These are phyloP conservation scores for Leuctra nigra DNA, from an alignment of 2,888 invertebrate genomes.

Conservation along the genomic window DNA sequence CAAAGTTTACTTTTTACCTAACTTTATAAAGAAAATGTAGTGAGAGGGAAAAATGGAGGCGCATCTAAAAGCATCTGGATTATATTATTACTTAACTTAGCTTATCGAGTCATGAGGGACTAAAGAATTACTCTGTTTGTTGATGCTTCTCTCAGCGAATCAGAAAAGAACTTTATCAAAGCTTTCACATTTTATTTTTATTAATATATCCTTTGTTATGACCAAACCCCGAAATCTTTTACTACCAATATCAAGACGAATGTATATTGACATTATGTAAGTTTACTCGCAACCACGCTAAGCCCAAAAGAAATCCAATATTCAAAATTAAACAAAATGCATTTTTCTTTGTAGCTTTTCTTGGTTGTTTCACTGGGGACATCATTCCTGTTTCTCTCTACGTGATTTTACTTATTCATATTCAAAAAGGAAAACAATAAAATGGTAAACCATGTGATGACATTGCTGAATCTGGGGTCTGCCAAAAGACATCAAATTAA, in stretches of 20 bases:
- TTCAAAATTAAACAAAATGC: constrained; percentile 11
- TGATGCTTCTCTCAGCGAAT: too few species aligned
- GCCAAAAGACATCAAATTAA: constrained; percentile 17
- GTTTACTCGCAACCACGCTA: not conserved
- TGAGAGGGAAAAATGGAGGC: too few species aligned
- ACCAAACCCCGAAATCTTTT: constrained; percentile 2
- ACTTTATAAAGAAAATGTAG: too few species aligned
- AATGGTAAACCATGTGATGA: not conserved
- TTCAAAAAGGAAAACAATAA: constrained; percentile 11
- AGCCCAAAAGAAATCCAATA: not conserved
- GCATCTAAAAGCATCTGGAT: too few species aligned
- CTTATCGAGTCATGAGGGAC: too few species aligned
- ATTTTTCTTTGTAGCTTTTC: too few species aligned
- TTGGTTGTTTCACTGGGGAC: too few species aligned
- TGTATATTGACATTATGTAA: not conserved
- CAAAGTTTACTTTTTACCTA: too few species aligned
- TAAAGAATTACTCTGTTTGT: too few species aligned
- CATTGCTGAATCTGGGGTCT: constrained; percentile 4
- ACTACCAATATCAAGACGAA: not conserved
- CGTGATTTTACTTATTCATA: constrained; percentile 13
- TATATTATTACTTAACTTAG: too few species aligned
- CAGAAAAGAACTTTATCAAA: not conserved
- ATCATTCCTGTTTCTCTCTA: too few species aligned
- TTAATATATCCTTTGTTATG: constrained; percentile 4
- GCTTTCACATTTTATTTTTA: not conserved